A percentile compares a stretch with the other conserved stretches of the same genome.
phyloP scores from a whole-genome alignment of 1,140 invertebrate species.

The Littorina saxatilis region DNA sequence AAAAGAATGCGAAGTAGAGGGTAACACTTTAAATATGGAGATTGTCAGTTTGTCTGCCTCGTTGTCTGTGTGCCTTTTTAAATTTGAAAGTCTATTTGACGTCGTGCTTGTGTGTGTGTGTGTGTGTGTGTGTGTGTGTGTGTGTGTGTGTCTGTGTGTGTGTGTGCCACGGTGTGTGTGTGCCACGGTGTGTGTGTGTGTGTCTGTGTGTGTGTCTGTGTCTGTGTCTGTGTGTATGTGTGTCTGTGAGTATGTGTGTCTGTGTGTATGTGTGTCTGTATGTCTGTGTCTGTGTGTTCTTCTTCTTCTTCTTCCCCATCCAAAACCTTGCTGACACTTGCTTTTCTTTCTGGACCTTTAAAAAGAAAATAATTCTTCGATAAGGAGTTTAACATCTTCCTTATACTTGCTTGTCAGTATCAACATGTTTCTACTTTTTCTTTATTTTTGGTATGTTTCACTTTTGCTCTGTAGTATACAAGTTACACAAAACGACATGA shows the following conservation, averaged over 20 bases:
- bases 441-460: constrained; percentile 10
- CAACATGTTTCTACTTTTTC: neutral
- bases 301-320: neutral
- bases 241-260: too few species aligned
- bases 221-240: too few species aligned
- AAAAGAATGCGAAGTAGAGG: too few species aligned
- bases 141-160: neutral
- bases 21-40: too few species aligned
- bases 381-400: neutral
- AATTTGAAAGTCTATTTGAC: too few species aligned
- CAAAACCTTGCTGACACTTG: too few species aligned
- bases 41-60: neutral
- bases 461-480: neutral
- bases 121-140: neutral
- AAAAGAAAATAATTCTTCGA: neutral
- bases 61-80: neutral
- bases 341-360: neutral
- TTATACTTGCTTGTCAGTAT: neutral
- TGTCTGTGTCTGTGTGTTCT: neutral
- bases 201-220: neutral
- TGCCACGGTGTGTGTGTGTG: too few species aligned
- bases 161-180: too few species aligned
- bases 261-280: too few species aligned
- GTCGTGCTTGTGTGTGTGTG: neutral
- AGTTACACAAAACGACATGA: too few species aligned